Evolutionary conservation across 2,113 vertebrate species (phyloP).

Genomic region (Polypterus senegalus): DNA sequence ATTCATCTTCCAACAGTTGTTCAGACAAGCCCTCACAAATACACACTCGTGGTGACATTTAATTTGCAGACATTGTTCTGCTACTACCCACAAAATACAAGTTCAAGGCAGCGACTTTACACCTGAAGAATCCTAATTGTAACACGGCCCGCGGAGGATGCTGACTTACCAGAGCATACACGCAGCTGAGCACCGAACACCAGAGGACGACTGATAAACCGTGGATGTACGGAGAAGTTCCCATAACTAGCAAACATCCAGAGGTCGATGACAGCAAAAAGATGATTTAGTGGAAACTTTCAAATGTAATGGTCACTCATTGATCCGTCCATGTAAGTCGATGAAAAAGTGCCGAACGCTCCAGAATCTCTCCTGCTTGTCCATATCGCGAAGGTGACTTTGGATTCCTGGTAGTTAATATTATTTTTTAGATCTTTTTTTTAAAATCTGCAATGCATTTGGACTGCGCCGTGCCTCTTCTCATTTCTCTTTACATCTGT

Average conservation of each 20-base stretch:
- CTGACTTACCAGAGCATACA: constrained; percentile 73
- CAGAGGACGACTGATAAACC: constrained; percentile 69
- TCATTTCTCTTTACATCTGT: constrained; percentile 51
- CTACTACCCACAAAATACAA: no score
- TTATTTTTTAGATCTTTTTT: constrained; percentile 37
- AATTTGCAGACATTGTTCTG: no score
- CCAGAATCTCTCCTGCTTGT: constrained; percentile 37
- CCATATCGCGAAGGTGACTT: constrained; percentile 24
- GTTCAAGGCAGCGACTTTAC: no score
- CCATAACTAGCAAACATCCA: constrained; percentile 69
- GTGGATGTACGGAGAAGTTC: constrained; percentile 60
- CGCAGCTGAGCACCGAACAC: constrained; percentile 50
- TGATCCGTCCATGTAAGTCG: constrained; percentile 31
- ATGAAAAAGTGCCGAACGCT: constrained; percentile 27
- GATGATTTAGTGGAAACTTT: constrained; percentile 26
- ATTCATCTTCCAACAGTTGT: no score
- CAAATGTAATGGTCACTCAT: constrained; percentile 17
- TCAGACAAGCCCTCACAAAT: no score
- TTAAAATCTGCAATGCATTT: constrained; percentile 38
- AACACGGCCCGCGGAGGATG: no score
- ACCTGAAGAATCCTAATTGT: no score
- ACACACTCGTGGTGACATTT: no score
- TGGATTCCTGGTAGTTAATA: constrained; percentile 30
- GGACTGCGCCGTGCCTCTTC: constrained; percentile 22
- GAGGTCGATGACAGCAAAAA: constrained; percentile 29